phyloP scores from a whole-genome alignment of 2,888 invertebrate species.

The Parnassius apollo region DNA sequence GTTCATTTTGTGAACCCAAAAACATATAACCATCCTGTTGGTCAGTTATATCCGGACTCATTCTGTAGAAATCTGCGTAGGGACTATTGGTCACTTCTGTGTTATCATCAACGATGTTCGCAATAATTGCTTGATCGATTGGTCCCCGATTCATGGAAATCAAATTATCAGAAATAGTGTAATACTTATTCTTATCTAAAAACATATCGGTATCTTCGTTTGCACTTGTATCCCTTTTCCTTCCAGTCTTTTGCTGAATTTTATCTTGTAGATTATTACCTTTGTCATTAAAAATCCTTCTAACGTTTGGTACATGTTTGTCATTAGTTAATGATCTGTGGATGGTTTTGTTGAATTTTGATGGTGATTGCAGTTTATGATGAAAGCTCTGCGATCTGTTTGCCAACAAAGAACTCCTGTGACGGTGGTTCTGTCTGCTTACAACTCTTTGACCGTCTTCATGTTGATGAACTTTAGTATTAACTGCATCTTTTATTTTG shows the following conservation, averaged over 20 bases:
- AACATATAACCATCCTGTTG: slow-evolving; percentile 29
- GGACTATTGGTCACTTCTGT: slow-evolving; percentile 42
- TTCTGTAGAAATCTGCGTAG: slow-evolving; percentile 58
- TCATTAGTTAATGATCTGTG: slow-evolving; percentile 13
- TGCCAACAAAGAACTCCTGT: slow-evolving; percentile 5
- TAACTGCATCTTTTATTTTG: not conserved
- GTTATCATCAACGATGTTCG: slow-evolving; percentile 39
- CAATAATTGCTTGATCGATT: slow-evolving; percentile 18
- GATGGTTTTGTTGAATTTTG: slow-evolving; percentile 19
- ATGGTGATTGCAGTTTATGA: slow-evolving; percentile 11
- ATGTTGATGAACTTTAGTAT: not conserved
- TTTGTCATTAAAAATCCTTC: slow-evolving; percentile 10
- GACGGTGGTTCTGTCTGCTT: slow-evolving; percentile 13
- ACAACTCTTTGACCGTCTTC: slow-evolving; percentile 8
- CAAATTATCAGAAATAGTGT: slow-evolving; percentile 19
- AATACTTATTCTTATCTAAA: slow-evolving; percentile 28
- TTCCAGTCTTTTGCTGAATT: slow-evolving; percentile 22
- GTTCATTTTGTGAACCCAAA: slow-evolving; percentile 31
- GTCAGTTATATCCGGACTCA: slow-evolving; percentile 45
- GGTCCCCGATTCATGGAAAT: slow-evolving; percentile 13
- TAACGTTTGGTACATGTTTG: slow-evolving; percentile 2
- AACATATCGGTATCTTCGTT: slow-evolving; percentile 30
- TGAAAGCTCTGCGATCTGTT: slow-evolving; percentile 2
- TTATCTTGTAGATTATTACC: slow-evolving; percentile 12
- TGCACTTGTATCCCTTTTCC: slow-evolving; percentile 31